Evolutionary conservation across 2,888 invertebrate genomes (phyloP), one percentile per base, ranked within the genome.

Genomic region (Lepas anatifera): DNA sequence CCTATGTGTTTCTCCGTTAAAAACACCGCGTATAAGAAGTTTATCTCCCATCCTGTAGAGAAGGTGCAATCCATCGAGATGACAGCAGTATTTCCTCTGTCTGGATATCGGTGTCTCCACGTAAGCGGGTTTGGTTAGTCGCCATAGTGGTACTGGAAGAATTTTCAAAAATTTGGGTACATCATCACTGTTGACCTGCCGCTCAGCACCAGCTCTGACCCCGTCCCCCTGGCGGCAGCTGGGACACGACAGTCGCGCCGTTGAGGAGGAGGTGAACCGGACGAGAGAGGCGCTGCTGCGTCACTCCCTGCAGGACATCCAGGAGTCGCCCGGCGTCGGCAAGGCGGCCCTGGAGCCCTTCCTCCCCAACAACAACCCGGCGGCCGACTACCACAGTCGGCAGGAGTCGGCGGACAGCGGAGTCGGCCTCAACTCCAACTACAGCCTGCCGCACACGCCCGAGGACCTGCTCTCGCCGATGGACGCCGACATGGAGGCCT

Each of bases 371-470:
- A 25, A 13, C 71, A 71, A 71, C 70, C 68, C 72, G 68, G 83
- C 89, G 76, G 87, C 88, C 70, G 94, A 94, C 77, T 79, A 79
- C 74, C 96, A 96, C 81, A 89, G 93, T 76, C 85, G 95, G 74
- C 95, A 96, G 81, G 95, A 95, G 81, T 94, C 94, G 18, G 92
- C 92, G 18, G 95, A 96, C 81, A 94, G 93, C 80, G 96, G 96
- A 69, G 84, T 95, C 73, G 81, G 81, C 76, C 77, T 82, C 66
- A 95, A 89, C 72, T 87, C 86, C 78, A 87, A 87, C 75, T 95
- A 93, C 82, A 92, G 92, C 73, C 86, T 94, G 83, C 91, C 93
- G 67, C 90, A 92, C 80, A 94, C 95, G 70, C 93, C 95, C 8
- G 93, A 94, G 80, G 95, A 94, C 83, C 94, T 94, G 83, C 86